Percentiles rank a stretch among this genome's conserved stretches.
phyloP scores from a whole-genome alignment of 1,140 invertebrate genomes.

The Drosophila santomea region DNA sequence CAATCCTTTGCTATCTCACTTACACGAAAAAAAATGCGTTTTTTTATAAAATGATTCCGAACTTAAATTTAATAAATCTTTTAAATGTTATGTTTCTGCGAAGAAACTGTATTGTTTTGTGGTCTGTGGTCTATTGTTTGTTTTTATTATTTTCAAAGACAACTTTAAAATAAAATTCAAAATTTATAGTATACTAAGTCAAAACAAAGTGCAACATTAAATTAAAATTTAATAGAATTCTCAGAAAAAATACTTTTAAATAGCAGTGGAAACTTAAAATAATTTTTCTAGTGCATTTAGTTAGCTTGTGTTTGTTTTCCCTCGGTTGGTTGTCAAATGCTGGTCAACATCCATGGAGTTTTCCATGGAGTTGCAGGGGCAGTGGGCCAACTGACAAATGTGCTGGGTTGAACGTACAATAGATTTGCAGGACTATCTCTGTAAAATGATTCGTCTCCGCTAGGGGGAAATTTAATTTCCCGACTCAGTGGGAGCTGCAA shows the following conservation, averaged over 20 bases:
- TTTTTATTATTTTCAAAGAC: too few species aligned
- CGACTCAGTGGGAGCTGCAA: conserved; percentile 8
- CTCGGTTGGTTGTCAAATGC: conserved; percentile 39
- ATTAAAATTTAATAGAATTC: too few species aligned
- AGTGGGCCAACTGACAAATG: conserved; percentile 43
- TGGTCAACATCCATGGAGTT: conserved; percentile 11
- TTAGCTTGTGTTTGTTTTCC: conserved; percentile 35
- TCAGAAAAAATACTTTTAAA: too few species aligned
- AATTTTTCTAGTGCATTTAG: conserved; percentile 1
- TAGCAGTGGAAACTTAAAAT: too few species aligned
- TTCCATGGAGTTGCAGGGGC: conserved; percentile 13
- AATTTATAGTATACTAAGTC: too few species aligned
- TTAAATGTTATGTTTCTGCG: too few species aligned
- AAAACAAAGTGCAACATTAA: too few species aligned
- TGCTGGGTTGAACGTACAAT: conserved; percentile 24
- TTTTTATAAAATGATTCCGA: background rate
- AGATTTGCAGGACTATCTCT: conserved; percentile 33
- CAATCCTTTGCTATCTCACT: conserved; percentile 27
- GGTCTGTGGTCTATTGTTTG: too few species aligned
- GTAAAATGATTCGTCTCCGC: conserved; percentile 18
- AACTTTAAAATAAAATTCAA: too few species aligned
- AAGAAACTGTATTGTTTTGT: too few species aligned
- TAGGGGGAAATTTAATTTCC: conserved; percentile 40
- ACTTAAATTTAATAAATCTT: background rate
- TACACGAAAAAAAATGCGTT: conserved; percentile 11